Evolutionary conservation across 2,113 vertebrate genomes (phyloP), one percentile per base, ranked within the genome.

Genomic region (Sinocyclocheilus rhinocerous): DNA sequence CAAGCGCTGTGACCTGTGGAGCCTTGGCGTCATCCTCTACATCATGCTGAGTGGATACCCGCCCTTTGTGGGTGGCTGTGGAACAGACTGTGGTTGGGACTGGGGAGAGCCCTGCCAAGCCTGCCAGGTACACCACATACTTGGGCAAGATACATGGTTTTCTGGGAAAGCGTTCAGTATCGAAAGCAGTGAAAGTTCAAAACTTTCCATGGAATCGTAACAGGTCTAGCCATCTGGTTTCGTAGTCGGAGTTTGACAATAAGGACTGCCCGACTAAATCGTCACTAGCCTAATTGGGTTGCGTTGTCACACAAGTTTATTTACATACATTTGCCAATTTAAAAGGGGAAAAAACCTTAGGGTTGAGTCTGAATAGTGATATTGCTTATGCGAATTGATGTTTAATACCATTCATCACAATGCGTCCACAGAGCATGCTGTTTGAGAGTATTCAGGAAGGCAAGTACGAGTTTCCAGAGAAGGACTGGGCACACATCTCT

Each of bases 1-100:
- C 93, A 99, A 99, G 90, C 97, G 98, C 86, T 99, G 98, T 2
- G 98, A 99, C 92, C 94, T 99, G 89, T 99, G 98, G 98, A 99
- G 98, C 91, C 94, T 99, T 24, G 98, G 98, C 0, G 98, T 99
- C 75, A 97, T 99, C 90, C 95, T 99, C 5, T 99, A 99, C 94
- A 99, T 99, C 92, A 95, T 99, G 96, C 94, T 99, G 69, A 99
- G 98, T 0, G 98, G 98, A 84, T 99, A 98, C 89, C 97, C 98
- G 0, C 98, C 98, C 1, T 99, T 99, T 0, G 97, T 98, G 29
- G 98, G 98, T 26, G 97, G 95, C 92, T 99, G 98, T 1, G 98
- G 97, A 33, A 96, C 96, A 0, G 97, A 95, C 94, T 99, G 98
- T 4, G 98, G 98, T 92, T 99, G 98, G 98, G 97, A 99, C 87